Conservation (phyloP, 2,888 invertebrate genomes). For the Schrankia costaestrigalis region DNA sequence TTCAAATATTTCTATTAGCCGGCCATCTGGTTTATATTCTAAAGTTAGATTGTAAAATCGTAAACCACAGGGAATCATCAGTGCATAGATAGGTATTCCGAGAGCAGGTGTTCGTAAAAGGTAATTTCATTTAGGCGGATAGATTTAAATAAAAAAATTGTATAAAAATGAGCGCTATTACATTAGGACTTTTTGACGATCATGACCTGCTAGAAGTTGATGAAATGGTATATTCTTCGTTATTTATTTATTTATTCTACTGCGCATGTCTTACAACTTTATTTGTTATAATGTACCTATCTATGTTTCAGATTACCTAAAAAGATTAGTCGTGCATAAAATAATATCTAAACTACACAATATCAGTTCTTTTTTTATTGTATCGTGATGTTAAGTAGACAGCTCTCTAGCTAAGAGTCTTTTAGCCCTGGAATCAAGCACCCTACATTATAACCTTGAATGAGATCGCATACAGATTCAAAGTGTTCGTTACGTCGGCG, state of each 20-base stretch:
- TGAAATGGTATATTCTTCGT: conserved; percentile 28
- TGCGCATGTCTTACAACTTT: conserved; percentile 63
- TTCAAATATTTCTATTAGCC: conserved; percentile 67
- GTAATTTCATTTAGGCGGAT: too few species aligned
- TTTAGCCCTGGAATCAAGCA: too few species aligned
- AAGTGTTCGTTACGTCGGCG: neutral
- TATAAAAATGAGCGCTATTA: too few species aligned
- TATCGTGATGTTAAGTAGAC: too few species aligned
- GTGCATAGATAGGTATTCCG: conserved; percentile 57
- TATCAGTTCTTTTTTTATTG: too few species aligned
- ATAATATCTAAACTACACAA: too few species aligned
- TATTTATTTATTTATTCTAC: conserved; percentile 46
- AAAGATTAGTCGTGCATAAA: too few species aligned
- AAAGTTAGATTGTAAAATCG: conserved; percentile 80
- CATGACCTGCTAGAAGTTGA: conserved; percentile 14
- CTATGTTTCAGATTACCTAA: conserved; percentile 27
- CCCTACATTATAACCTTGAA: too few species aligned
- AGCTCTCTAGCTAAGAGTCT: too few species aligned
- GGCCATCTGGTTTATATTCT: conserved; percentile 80
- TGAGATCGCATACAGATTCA: neutral
- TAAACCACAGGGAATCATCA: conserved; percentile 72
- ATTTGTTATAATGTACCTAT: conserved; percentile 34
- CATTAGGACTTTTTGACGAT: conserved; percentile 44
- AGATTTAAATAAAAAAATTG: too few species aligned
- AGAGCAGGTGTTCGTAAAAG: too few species aligned